Evolutionary conservation across 2,888 invertebrate genomes (phyloP).

Genomic region (Acleris sparsana): DNA sequence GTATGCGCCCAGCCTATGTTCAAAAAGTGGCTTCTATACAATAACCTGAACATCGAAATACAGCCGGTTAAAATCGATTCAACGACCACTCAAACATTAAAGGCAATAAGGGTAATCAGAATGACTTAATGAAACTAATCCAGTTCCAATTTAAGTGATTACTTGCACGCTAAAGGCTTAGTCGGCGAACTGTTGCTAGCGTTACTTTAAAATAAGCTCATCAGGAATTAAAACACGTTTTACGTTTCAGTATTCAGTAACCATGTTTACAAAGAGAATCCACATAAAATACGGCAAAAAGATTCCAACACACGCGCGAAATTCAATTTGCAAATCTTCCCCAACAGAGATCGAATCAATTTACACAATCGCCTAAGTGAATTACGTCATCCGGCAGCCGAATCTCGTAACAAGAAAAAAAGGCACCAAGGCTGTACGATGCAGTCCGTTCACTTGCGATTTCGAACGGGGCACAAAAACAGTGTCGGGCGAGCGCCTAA

Average conservation of each 20-base stretch:
- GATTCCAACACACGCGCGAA: constrained; percentile 48
- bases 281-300: constrained; percentile 42
- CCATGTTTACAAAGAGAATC: constrained; percentile 29
- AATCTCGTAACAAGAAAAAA: constrained; percentile 70
- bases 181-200: constrained; percentile 1
- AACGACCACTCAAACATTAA: constrained; percentile 11
- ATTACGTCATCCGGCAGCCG: constrained; percentile 70
- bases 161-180: constrained; percentile 27
- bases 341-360: constrained; percentile 61
- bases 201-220: constrained; percentile 31
- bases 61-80: constrained; percentile 18
- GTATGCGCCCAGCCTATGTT: no score
- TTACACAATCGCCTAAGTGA: constrained; percentile 62
- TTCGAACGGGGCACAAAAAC: constrained; percentile 62
- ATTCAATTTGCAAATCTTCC: constrained; percentile 63
- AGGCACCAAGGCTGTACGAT: constrained; percentile 66
- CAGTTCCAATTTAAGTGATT: constrained; percentile 31
- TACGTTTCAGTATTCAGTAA: constrained; percentile 14
- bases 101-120: constrained; percentile 19
- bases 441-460: constrained; percentile 79
- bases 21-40: not conserved
- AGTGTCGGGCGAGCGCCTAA: constrained; percentile 57
- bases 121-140: constrained; percentile 27
- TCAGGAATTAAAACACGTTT: constrained; percentile 32
- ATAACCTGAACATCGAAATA: not conserved